Evolutionary conservation across 2,113 vertebrate species (phyloP).

Genomic region (Polyodon spathula): DNA sequence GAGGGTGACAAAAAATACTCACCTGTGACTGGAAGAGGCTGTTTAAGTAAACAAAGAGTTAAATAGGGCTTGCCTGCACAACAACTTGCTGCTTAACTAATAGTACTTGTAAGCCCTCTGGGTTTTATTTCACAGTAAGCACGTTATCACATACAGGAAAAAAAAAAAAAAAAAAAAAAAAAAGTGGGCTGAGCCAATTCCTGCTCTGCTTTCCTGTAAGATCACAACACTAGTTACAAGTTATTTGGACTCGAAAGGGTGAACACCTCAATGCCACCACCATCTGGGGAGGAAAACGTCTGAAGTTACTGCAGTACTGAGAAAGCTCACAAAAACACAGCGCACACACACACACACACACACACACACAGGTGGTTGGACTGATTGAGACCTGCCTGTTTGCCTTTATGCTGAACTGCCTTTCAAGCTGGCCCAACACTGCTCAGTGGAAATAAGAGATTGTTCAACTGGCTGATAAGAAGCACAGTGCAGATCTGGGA

Average conservation of each 20-base stretch:
- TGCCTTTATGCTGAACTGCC: no score
- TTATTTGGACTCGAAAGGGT: not conserved
- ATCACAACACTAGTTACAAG: conserved; percentile 10
- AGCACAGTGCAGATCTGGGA: no score
- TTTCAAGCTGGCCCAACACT: no score
- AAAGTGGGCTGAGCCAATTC: conserved; percentile 27
- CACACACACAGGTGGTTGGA: no score
- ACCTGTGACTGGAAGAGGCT: not conserved
- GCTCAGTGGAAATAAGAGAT: no score
- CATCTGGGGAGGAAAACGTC: no score
- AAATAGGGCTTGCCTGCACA: not conserved
- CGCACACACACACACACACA: no score
- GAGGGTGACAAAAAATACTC: not conserved
- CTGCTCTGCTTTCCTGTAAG: conserved; percentile 26
- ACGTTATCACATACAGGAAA: not conserved
- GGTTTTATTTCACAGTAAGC: not conserved
- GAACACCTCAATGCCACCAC: no score
- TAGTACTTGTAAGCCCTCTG: not conserved
- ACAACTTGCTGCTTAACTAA: not conserved
- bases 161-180: conserved; percentile 26
- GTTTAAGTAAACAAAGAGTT: not conserved
- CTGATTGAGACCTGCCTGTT: no score
- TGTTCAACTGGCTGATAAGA: no score
- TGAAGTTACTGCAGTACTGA: no score
- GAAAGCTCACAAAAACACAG: no score